A percentile compares a stretch with the other conserved stretches of the same genome.
Evolutionary conservation across 2,113 vertebrate species (phyloP).

Genomic region (Chinchilla lanigera): DNA sequence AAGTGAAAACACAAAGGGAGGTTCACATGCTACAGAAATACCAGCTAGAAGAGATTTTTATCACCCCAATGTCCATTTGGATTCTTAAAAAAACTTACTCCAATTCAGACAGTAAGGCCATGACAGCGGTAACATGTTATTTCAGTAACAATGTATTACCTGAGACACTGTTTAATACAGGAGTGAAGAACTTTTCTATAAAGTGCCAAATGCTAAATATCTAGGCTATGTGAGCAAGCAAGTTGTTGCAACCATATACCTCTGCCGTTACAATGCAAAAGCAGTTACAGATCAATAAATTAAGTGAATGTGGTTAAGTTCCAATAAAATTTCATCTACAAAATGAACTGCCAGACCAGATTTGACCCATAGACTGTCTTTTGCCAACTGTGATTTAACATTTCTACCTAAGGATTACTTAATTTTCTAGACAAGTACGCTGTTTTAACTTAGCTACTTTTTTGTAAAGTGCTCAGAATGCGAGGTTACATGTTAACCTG

Average conservation of each 20-base stretch:
- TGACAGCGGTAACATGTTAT: neutral
- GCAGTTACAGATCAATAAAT: neutral
- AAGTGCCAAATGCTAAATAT: neutral
- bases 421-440: constrained; percentile 28
- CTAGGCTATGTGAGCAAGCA: neutral
- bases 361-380: neutral
- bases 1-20: neutral
- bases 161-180: neutral
- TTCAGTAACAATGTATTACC: neutral
- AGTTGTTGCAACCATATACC: neutral
- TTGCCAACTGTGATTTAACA: neutral
- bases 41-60: neutral
- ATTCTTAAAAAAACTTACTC: neutral
- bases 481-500: constrained; percentile 26
- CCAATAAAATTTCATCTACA: neutral
- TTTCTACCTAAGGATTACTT: neutral
- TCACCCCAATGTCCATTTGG: neutral
- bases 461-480: constrained; percentile 16
- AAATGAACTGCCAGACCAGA: neutral
- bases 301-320: neutral
- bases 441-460: constrained; percentile 46
- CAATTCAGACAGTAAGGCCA: neutral
- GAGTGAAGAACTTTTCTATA: neutral
- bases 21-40: neutral
- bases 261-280: neutral